Base-by-base conservation (phyloP, 2,113 vertebrate genomes). In the Anoplopoma fimbria region DNA sequence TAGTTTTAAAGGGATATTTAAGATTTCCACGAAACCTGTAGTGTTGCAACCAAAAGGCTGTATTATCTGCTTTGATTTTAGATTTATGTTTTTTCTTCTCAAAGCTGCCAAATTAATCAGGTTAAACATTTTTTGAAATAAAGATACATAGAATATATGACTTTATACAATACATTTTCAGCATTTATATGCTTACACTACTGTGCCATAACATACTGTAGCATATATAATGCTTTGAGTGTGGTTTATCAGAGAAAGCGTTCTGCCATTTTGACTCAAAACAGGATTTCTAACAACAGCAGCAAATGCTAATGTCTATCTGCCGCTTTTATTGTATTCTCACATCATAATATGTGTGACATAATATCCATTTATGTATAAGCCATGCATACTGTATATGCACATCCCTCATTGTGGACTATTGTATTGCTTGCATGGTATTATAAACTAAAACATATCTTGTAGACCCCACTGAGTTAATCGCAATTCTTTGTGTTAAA, bases 401-500 rank as follows among this genome's bases (percentile, higher is more conserved):
- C 29, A 51, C 21, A n/a, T 38, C 33, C 21, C 4, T 25, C 17
- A 14, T 2, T 42, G 23, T 65, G 55, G n/a, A 36, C 55, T 60
- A 6, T 58, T 58, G 12, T 65, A 15, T n/a, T 60, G 15, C 17
- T 45, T 17, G 25, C 34, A 27, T 53, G 27, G 8, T 57, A 25
- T 68, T 42, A 62, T 49, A 6, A 33, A 53, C 49, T 45, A 19
- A 62, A 67, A 36, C 12, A 25, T 25, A 58, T 65, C 25, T 21
- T 10, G 6, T 55, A 65, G 49, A 42, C 9, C 19, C 33, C 27
- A 21, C 34, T n/a, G 14, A 25, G 40, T 36, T 34, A 7, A 45
- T 71, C 53, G 47, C 33, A 2, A 34, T 51, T 33, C 58, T 65
- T 67, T 23, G 19, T 33, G 31, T 81, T 74, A 63, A 42, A 77